Percentiles rank a stretch among this genome's conserved stretches.
phyloP scores from a whole-genome alignment of 2,888 invertebrate genomes.

The Uloborus plumipes region DNA sequence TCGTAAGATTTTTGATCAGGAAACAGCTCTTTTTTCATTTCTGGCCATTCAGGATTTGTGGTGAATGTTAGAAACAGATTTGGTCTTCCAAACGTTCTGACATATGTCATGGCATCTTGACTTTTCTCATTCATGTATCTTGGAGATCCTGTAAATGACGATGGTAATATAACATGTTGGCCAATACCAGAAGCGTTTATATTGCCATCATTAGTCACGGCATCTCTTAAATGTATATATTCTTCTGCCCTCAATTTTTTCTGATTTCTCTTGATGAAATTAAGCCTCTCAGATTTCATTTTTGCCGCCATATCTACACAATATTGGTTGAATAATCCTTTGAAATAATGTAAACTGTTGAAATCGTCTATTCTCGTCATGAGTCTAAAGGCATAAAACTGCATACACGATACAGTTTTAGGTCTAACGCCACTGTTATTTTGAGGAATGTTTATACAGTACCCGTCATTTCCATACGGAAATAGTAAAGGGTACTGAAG shows the following conservation, averaged over 20 bases:
- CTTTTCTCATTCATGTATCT: neutral
- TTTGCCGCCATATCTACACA: conserved; percentile 42
- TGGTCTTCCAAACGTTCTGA: neutral
- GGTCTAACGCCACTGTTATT: neutral
- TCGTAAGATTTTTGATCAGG: neutral
- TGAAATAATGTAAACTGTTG: neutral
- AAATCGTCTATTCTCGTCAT: neutral
- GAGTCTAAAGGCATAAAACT: neutral
- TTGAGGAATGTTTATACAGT: neutral
- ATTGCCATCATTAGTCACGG: conserved; percentile 56
- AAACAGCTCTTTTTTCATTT: neutral
- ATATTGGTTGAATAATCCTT: neutral
- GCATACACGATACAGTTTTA: neutral
- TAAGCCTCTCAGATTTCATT: conserved; percentile 66
- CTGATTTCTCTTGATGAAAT: conserved; percentile 17
- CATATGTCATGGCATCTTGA: neutral
- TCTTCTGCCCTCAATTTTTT: conserved; percentile 60
- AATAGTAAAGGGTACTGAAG: neutral
- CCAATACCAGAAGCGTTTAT: neutral
- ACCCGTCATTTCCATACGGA: neutral
- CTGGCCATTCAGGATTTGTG: neutral
- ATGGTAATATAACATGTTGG: neutral
- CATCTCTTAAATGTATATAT: conserved; percentile 68
- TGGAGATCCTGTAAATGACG: neutral
- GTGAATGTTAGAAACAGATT: conserved; percentile 14